These are phyloP conservation scores for Scyliorhinus canicula DNA, from an alignment of 2,797 vertebrate species.

Conservation along the genomic window DNA sequence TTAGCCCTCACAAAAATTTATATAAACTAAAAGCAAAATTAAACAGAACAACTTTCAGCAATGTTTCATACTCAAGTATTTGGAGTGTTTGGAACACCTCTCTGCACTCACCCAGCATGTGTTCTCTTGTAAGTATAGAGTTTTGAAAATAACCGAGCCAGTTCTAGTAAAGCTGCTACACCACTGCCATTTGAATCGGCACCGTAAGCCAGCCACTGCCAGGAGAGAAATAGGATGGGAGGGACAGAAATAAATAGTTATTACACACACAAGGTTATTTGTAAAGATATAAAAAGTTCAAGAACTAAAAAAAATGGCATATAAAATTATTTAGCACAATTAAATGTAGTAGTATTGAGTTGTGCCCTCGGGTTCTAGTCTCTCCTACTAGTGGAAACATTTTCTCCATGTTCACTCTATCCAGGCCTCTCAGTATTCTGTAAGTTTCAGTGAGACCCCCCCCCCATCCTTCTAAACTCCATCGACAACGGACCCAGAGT, in stretches of 20 bases:
- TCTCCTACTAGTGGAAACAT: no score
- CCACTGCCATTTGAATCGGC: conserved; percentile 95
- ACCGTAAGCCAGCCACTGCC: conserved; percentile 89
- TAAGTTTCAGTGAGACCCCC: no score
- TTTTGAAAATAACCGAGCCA: conserved; percentile 89
- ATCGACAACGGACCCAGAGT: no score
- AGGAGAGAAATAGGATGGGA: background rate
- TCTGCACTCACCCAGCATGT: conserved; percentile 54
- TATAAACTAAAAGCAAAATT: background rate
- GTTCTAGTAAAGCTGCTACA: conserved; percentile 80
- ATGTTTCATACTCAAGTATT: background rate
- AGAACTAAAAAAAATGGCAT: background rate
- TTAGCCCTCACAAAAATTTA: no score
- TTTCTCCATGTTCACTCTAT: no score
- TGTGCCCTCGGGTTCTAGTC: no score
- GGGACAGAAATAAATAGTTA: background rate
- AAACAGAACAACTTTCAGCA: background rate
- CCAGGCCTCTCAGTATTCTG: no score
- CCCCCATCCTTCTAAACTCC: no score
- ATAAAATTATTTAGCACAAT: background rate
- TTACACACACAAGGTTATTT: background rate
- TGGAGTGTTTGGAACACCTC: background rate
- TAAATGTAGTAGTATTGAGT: background rate
- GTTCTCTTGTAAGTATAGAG: conserved; percentile 96
- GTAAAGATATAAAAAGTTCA: background rate